Conservation (phyloP, 2,888 invertebrate genomes). For the Melanophora roralis region DNA sequence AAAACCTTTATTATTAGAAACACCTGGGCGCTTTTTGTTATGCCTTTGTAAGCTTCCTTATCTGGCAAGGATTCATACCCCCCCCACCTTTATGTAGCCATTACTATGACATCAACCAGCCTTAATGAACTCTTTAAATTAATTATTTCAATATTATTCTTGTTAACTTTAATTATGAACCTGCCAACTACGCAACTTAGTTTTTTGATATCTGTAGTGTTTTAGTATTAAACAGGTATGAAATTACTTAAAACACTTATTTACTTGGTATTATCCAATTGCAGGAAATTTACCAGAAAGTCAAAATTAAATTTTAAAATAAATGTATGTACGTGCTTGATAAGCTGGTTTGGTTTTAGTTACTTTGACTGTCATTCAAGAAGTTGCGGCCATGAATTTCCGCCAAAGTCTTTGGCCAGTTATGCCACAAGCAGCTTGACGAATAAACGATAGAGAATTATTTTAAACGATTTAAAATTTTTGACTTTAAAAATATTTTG, state of each 20-base stretch:
- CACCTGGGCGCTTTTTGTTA: background rate
- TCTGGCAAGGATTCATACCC: background rate
- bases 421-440: too few relatives aligned
- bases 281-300: too few relatives aligned
- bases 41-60: background rate
- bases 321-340: too few relatives aligned
- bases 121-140: conserved; percentile 15
- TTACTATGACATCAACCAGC: conserved; percentile 22
- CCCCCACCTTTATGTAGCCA: background rate
- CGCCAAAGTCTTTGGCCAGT: too few relatives aligned
- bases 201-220: background rate
- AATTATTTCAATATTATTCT: background rate
- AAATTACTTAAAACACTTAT: background rate
- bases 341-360: too few relatives aligned
- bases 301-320: too few relatives aligned
- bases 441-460: too few relatives aligned
- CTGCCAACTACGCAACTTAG: background rate
- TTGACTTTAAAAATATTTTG: too few relatives aligned
- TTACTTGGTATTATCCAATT: too few relatives aligned
- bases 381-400: too few relatives aligned
- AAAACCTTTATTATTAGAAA: background rate
- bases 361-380: too few relatives aligned
- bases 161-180: background rate
- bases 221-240: background rate
- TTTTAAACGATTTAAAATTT: too few relatives aligned